Evolutionary conservation across 92 coral and sea anemone species (phyloP).

Genomic region (Plumapathes pennacea): DNA sequence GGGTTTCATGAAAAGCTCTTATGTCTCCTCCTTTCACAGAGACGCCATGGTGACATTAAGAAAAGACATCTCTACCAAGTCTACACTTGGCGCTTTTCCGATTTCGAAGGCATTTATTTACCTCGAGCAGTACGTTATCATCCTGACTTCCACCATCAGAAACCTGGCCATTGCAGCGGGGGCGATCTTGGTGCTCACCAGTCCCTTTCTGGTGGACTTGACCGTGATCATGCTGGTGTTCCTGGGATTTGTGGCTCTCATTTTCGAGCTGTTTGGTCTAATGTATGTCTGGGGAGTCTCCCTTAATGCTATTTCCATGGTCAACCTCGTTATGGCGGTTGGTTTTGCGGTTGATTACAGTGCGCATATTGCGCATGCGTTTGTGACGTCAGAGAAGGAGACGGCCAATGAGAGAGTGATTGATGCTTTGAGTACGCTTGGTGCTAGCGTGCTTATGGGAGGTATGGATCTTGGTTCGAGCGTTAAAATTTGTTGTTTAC

Average conservation of each 20-base stretch:
- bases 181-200: slow-evolving; percentile 54
- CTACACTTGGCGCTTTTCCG: slow-evolving; percentile 52
- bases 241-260: slow-evolving; percentile 58
- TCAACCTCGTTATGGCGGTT: slow-evolving; percentile 64
- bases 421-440: slow-evolving; percentile 53
- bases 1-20: slow-evolving; percentile 46
- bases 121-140: slow-evolving; percentile 72
- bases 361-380: slow-evolving; percentile 79
- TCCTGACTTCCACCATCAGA: slow-evolving; percentile 39
- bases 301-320: slow-evolving; percentile 54
- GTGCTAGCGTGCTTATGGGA: slow-evolving; percentile 78
- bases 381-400: slow-evolving; percentile 40
- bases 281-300: slow-evolving; percentile 82
- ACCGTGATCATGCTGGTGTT: slow-evolving; percentile 49
- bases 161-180: slow-evolving; percentile 59
- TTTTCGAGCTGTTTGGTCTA: slow-evolving; percentile 69
- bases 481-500: no score
- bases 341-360: slow-evolving; percentile 73
- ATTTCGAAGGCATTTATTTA: slow-evolving; percentile 42
- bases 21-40: slow-evolving; percentile 38
- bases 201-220: slow-evolving; percentile 58
- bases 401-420: slow-evolving; percentile 56
- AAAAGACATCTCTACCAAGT: slow-evolving; percentile 26
- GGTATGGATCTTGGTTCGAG: slow-evolving; percentile 53
- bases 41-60: slow-evolving; percentile 74